phyloP scores from a whole-genome alignment of 2,888 invertebrate species.

The Galeruca laticollis region DNA sequence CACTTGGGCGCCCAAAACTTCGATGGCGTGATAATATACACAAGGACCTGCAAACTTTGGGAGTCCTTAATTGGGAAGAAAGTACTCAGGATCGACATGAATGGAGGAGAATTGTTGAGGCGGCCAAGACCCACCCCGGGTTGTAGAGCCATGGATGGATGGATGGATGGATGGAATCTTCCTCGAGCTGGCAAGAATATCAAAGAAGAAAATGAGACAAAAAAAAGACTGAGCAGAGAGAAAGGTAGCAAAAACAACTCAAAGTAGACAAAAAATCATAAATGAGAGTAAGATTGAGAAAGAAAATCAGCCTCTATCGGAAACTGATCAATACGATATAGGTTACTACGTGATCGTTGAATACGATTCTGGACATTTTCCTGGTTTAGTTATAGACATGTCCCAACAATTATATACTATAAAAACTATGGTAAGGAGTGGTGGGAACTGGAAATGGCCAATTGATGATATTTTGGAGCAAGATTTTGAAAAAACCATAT shows the following conservation, averaged over 20 bases:
- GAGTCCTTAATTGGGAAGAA: too few species aligned
- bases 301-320: neutral
- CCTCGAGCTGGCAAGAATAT: slow-evolving; percentile 10
- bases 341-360: neutral
- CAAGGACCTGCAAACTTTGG: too few species aligned
- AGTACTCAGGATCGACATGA: too few species aligned
- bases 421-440: neutral
- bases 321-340: neutral
- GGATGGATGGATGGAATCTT: too few species aligned
- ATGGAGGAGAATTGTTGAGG: too few species aligned
- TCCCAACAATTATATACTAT: neutral
- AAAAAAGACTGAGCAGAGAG: neutral
- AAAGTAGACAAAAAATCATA: neutral
- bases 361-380: too few species aligned
- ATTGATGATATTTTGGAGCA: too few species aligned
- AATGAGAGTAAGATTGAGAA: neutral
- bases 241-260: neutral
- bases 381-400: neutral
- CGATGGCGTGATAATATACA: too few species aligned
- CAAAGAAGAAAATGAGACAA: neutral
- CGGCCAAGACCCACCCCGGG: too few species aligned
- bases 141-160: too few species aligned
- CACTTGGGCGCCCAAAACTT: too few species aligned
- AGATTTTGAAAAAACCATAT: too few species aligned
- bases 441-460: neutral